These are phyloP conservation scores for Liposcelis brunnea DNA, from an alignment of 2,888 invertebrate species.

Conservation along the genomic window DNA sequence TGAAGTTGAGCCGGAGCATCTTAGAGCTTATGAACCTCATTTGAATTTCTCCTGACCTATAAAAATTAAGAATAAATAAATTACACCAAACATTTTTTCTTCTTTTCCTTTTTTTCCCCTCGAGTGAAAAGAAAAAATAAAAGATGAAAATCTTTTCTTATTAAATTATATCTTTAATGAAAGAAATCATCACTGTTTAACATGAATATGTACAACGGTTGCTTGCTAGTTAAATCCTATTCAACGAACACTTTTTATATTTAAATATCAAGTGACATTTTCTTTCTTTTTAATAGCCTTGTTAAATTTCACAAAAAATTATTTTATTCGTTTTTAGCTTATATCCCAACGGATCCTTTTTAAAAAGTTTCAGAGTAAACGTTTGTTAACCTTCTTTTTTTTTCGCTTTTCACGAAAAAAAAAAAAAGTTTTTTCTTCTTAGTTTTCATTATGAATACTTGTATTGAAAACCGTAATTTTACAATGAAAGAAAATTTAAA, in stretches of 20 bases:
- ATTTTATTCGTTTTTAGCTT: neutral
- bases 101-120: no score
- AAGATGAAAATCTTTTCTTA: neutral
- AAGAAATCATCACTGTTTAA: no score
- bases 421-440: neutral
- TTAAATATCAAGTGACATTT: constrained; percentile 8
- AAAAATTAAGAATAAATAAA: no score
- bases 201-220: neutral
- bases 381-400: constrained; percentile 1
- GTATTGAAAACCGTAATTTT: neutral
- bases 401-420: neutral
- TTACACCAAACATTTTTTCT: no score
- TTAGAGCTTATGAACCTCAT: no score
- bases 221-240: constrained; percentile 1
- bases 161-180: neutral
- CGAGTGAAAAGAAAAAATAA: no score
- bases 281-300: constrained; percentile 9
- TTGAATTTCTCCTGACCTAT: no score
- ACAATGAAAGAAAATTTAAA: no score
- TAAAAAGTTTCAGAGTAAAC: neutral
- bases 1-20: no score
- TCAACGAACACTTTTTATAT: neutral
- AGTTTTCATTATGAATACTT: constrained; percentile 2
- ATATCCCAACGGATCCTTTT: neutral
- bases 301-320: neutral